phyloP scores from a whole-genome alignment of 2,888 invertebrate species.

The Stenotaenia linearis region DNA sequence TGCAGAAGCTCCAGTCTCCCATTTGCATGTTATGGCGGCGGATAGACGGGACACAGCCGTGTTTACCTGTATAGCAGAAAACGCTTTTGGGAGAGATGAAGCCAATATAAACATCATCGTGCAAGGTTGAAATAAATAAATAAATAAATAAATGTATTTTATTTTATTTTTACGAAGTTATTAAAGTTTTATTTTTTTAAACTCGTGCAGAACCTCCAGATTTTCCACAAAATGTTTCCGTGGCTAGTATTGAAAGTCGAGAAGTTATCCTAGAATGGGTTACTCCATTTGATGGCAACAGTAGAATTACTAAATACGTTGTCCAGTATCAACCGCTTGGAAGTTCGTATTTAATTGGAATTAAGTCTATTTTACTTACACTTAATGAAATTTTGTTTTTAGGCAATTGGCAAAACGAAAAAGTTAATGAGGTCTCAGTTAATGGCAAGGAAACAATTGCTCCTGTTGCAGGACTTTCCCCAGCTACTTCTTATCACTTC shows the following conservation, averaged over 20 bases:
- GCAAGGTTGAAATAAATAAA: constrained; percentile 30
- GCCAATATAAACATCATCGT: constrained; percentile 34
- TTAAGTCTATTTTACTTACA: background rate
- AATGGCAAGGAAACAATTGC: constrained; percentile 28
- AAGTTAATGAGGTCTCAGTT: constrained; percentile 28
- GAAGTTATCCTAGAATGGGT: constrained; percentile 88
- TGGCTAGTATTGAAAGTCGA: constrained; percentile 82
- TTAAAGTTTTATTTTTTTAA: background rate
- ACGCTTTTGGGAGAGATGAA: constrained; percentile 35
- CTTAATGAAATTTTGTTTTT: background rate
- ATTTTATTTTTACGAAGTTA: background rate
- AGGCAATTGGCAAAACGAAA: constrained; percentile 30
- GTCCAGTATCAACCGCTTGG: constrained; percentile 59
- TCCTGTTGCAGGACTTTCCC: constrained; percentile 60
- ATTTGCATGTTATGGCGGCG: constrained; percentile 32
- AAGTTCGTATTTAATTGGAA: background rate
- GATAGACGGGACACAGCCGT: constrained; percentile 32
- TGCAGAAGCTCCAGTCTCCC: constrained; percentile 31
- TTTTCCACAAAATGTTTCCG: constrained; percentile 79
- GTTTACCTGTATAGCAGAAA: constrained; percentile 35
- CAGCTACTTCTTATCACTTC: constrained; percentile 87
- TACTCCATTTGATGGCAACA: constrained; percentile 86
- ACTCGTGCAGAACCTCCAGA: constrained; percentile 77
- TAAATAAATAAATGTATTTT: background rate
- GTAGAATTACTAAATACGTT: constrained; percentile 78